A percentile compares a stretch with the other conserved stretches of the same genome.
Conservation (phyloP, 2,797 vertebrate genomes). For the Triplophysa yarkandensis region DNA sequence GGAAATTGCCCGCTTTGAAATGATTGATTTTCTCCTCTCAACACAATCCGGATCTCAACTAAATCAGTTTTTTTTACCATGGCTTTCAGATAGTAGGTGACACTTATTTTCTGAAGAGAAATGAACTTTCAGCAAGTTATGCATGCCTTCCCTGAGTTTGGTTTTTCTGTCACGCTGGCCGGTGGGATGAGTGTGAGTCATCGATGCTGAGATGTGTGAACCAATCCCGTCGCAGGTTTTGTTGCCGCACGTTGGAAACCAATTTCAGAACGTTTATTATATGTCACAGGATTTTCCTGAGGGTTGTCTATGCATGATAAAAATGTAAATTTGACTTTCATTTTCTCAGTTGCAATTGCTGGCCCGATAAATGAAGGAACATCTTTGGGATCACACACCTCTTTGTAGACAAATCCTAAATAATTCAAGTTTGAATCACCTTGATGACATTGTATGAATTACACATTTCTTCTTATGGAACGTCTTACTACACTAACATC, state of each 20-base stretch:
- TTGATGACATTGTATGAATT: no score
- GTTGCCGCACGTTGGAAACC: conserved; percentile 4
- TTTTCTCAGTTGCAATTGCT: neutral
- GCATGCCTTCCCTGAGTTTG: conserved; percentile 10
- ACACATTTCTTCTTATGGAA: no score
- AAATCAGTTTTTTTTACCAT: conserved; percentile 4
- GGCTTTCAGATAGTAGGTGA: neutral
- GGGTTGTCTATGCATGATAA: conserved; percentile 22
- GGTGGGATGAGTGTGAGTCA: conserved; percentile 38
- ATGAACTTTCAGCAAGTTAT: neutral
- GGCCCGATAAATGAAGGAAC: neutral
- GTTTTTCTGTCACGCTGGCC: conserved; percentile 4
- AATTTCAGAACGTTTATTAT: neutral
- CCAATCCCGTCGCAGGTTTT: conserved; percentile 28
- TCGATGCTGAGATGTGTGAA: conserved; percentile 34
- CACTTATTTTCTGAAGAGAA: neutral
- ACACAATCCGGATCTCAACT: neutral
- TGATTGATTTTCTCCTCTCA: conserved; percentile 10
- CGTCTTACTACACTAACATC: no score
- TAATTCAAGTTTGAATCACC: neutral
- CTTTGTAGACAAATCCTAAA: neutral
- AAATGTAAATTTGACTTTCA: neutral
- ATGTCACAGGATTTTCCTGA: conserved; percentile 22
- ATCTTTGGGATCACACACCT: neutral
- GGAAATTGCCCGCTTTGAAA: conserved; percentile 14